phyloP scores from a whole-genome alignment of 1,140 invertebrate species.

The Colletes latitarsis region DNA sequence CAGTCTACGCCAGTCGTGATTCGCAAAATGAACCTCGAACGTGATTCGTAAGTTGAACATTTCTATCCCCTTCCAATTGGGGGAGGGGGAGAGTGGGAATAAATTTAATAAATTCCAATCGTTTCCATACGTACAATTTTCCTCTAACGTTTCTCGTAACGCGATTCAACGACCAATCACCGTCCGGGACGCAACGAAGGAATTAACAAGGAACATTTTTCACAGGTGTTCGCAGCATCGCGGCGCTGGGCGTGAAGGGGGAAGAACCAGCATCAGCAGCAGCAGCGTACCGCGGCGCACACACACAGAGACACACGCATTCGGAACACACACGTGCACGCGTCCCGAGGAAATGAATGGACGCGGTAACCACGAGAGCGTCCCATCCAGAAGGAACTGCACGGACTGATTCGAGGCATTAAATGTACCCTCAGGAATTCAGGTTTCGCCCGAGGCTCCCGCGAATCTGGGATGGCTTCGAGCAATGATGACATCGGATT shows the following conservation, averaged over 20 bases:
- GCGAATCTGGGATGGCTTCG: slow-evolving; percentile 64
- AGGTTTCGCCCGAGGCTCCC: slow-evolving; percentile 62
- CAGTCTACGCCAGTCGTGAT: too few relatives aligned
- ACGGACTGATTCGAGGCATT: slow-evolving; percentile 50
- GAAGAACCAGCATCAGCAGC: not conserved
- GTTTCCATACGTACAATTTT: not conserved
- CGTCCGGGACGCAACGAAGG: not conserved
- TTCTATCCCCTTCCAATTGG: too few relatives aligned
- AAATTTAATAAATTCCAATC: too few relatives aligned
- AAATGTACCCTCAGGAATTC: slow-evolving; percentile 60
- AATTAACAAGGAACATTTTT: slow-evolving; percentile 43
- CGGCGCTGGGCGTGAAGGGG: not conserved
- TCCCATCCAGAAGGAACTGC: slow-evolving; percentile 29
- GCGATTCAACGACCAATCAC: too few relatives aligned
- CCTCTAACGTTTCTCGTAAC: not conserved
- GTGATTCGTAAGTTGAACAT: too few relatives aligned
- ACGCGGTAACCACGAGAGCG: slow-evolving; percentile 48
- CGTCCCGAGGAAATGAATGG: slow-evolving; percentile 57
- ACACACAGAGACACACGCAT: too few relatives aligned
- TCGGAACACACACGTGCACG: not conserved
- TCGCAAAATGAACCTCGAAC: too few relatives aligned
- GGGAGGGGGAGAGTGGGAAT: too few relatives aligned
- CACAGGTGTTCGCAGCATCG: slow-evolving; percentile 10
- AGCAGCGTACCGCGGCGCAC: not conserved
- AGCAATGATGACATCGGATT: slow-evolving; percentile 61